Evolutionary conservation across 2,797 vertebrate species (phyloP).

Genomic region (Craterocephalus amniculus): DNA sequence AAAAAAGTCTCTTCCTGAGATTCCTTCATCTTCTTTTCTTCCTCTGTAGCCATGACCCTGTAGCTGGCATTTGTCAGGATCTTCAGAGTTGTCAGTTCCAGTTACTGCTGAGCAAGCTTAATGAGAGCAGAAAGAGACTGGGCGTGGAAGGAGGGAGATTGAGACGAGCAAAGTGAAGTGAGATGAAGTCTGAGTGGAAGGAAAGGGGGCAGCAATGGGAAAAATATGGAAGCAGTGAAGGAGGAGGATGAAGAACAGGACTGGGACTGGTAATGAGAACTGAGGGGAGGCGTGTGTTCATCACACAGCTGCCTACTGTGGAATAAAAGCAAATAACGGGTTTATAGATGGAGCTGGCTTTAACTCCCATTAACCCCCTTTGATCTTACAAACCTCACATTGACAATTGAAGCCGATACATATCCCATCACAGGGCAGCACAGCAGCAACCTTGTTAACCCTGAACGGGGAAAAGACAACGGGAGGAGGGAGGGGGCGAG

Average conservation of each 20-base stretch:
- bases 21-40: slow-evolving; percentile 10
- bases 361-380: slow-evolving; percentile 41
- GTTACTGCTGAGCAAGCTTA: slow-evolving; percentile 77
- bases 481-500: neutral
- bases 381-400: slow-evolving; percentile 19
- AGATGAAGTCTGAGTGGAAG: slow-evolving; percentile 21
- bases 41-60: slow-evolving; percentile 61
- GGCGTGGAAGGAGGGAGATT: slow-evolving; percentile 40
- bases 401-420: neutral
- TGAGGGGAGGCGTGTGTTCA: slow-evolving; percentile 1
- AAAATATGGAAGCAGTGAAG: neutral
- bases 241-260: neutral
- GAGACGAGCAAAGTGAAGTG: neutral
- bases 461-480: slow-evolving; percentile 28
- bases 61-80: slow-evolving; percentile 60
- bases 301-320: neutral
- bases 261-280: slow-evolving; percentile 10
- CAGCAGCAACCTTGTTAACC: slow-evolving; percentile 40
- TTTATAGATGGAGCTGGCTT: neutral
- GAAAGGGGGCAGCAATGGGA: slow-evolving; percentile 1
- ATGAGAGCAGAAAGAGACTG: slow-evolving; percentile 60
- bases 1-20: slow-evolving; percentile 10
- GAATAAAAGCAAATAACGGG: slow-evolving; percentile 13
- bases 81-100: slow-evolving; percentile 69
- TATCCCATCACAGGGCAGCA: too few relatives aligned